These are phyloP conservation scores for Nothocercus julius DNA, from an alignment of 2,113 vertebrate species.

Conservation along the genomic window DNA sequence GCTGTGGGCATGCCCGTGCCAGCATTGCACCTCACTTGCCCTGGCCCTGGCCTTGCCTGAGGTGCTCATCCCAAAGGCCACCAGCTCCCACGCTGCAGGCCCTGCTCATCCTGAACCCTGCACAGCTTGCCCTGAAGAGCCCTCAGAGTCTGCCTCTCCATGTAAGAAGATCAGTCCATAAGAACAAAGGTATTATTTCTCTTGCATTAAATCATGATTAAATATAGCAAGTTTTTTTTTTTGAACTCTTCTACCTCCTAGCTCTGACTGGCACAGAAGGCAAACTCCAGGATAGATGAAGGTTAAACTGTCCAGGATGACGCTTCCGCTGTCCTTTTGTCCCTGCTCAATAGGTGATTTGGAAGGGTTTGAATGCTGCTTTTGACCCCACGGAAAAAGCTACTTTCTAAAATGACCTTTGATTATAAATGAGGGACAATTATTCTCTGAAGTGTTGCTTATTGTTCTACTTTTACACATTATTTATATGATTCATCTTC, in stretches of 20 bases:
- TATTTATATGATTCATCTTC: constrained; percentile 58
- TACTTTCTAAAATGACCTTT: background rate
- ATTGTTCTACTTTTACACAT: background rate
- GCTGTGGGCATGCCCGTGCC: background rate
- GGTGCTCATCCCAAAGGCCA: background rate
- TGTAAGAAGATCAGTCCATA: background rate
- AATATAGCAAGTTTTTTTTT: background rate
- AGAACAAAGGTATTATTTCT: background rate
- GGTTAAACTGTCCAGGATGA: background rate
- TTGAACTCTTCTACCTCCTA: background rate
- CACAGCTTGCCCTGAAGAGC: background rate
- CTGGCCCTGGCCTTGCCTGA: rapidly evolving
- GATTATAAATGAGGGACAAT: background rate
- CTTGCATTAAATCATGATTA: background rate
- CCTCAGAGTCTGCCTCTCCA: background rate
- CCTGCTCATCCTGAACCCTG: background rate
- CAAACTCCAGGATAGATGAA: background rate
- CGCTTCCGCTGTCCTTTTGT: background rate
- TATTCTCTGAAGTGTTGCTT: background rate
- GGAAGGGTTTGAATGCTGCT: background rate
- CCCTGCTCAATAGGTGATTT: background rate
- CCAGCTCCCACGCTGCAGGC: background rate
- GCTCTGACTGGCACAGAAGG: background rate
- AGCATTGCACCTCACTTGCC: rapidly evolving
- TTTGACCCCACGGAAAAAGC: constrained; percentile 2